phyloP scores from a whole-genome alignment of 2,888 invertebrate species.

The Rhagophthalmus giganteus region DNA sequence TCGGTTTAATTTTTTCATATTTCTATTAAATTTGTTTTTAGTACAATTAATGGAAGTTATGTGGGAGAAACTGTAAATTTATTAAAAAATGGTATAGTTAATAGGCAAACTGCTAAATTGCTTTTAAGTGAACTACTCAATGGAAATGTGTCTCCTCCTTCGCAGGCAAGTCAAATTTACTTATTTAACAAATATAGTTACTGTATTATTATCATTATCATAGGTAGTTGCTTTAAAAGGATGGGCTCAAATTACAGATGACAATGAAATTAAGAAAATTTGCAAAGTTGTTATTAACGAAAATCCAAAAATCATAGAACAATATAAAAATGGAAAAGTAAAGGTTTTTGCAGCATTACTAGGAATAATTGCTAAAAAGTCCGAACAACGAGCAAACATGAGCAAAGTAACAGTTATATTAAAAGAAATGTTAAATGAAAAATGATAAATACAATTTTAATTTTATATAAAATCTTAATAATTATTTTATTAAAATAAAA shows the following conservation, averaged over 20 bases:
- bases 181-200: not conserved
- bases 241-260: conserved; percentile 67
- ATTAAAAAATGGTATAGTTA: conserved; percentile 16
- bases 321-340: conserved; percentile 70
- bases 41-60: conserved; percentile 7
- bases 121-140: conserved; percentile 19
- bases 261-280: conserved; percentile 60
- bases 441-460: too few species aligned
- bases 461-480: too few species aligned
- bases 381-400: conserved; percentile 71
- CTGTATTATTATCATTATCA: conserved; percentile 6
- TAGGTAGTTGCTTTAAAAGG: conserved; percentile 55
- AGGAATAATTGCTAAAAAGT: conserved; percentile 63
- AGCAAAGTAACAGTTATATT: conserved; percentile 62
- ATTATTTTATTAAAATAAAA: too few species aligned
- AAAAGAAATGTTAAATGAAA: conserved; percentile 56
- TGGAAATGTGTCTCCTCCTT: conserved; percentile 5
- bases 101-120: conserved; percentile 12
- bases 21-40: conserved; percentile 1
- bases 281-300: conserved; percentile 66
- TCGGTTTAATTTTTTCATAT: not conserved
- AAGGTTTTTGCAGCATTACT: conserved; percentile 70
- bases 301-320: conserved; percentile 67
- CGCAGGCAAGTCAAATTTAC: conserved; percentile 38
- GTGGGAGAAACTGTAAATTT: conserved; percentile 16